Conservation (phyloP, 2,113 vertebrate species). For the Crocuta crocuta region DNA sequence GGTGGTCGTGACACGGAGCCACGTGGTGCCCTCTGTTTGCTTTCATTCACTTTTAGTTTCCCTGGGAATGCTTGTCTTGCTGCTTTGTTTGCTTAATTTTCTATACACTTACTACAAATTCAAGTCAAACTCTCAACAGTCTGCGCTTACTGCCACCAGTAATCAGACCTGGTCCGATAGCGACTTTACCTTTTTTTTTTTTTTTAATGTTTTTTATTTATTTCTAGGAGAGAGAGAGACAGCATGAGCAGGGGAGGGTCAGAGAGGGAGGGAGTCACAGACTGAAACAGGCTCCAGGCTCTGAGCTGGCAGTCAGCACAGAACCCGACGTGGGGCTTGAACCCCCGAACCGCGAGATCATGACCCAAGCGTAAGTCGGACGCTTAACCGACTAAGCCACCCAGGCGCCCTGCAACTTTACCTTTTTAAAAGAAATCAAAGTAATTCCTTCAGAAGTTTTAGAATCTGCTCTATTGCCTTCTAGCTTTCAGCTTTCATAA, state of each 20-base stretch:
- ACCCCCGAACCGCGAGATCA: no score
- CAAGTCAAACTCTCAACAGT: not conserved
- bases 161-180: not conserved
- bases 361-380: no score
- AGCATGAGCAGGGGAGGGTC: no score
- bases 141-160: not conserved
- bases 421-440: not conserved
- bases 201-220: no score
- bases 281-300: no score
- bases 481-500: not conserved
- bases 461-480: not conserved
- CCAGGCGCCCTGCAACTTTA: not conserved
- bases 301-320: no score
- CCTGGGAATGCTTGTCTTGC: no score
- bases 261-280: no score
- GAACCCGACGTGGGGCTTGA: no score
- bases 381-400: no score
- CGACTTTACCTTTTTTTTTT: not conserved
- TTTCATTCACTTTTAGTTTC: not conserved
- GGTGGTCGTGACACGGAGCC: no score
- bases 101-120: not conserved
- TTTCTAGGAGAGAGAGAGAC: no score
- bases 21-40: accelerated
- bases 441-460: not conserved
- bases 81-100: not conserved